phyloP scores from a whole-genome alignment of 2,888 invertebrate genomes.

The Alviniconcha strummeri region DNA sequence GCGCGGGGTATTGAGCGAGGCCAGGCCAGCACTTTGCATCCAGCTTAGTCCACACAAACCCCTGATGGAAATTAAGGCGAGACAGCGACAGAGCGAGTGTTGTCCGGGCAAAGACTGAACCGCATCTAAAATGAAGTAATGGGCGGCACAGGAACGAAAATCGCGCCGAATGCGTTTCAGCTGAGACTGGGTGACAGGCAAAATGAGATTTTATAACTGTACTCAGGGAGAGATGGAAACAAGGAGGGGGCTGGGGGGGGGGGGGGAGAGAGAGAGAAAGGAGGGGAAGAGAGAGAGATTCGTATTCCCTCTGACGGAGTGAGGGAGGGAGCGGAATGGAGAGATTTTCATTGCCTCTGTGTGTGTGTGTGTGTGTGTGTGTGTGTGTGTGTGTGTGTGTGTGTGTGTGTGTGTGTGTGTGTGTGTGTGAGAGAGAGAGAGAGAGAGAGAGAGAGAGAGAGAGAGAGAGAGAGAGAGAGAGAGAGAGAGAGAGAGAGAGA shows the following conservation, averaged over 20 bases:
- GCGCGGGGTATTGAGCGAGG: too few species aligned
- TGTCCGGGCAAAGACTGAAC: too few species aligned
- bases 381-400: too few species aligned
- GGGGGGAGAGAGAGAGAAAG: constrained; percentile 8
- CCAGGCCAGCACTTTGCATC: too few species aligned
- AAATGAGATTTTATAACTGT: too few species aligned
- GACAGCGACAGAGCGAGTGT: too few species aligned
- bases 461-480: background rate
- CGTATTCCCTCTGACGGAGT: background rate
- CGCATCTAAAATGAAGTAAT: background rate
- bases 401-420: too few species aligned
- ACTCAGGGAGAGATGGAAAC: background rate
- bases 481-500: background rate
- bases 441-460: background rate
- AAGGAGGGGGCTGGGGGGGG: background rate
- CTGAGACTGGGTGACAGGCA: too few species aligned
- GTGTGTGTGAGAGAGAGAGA: background rate
- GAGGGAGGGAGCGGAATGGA: background rate
- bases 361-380: too few species aligned
- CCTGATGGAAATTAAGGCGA: too few species aligned
- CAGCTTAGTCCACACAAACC: too few species aligned
- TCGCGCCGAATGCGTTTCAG: background rate
- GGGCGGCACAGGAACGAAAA: background rate
- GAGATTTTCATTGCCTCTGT: background rate
- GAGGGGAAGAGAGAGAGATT: background rate